phyloP scores from a whole-genome alignment of 2,113 vertebrate genomes.

The Struthidea cinerea region DNA sequence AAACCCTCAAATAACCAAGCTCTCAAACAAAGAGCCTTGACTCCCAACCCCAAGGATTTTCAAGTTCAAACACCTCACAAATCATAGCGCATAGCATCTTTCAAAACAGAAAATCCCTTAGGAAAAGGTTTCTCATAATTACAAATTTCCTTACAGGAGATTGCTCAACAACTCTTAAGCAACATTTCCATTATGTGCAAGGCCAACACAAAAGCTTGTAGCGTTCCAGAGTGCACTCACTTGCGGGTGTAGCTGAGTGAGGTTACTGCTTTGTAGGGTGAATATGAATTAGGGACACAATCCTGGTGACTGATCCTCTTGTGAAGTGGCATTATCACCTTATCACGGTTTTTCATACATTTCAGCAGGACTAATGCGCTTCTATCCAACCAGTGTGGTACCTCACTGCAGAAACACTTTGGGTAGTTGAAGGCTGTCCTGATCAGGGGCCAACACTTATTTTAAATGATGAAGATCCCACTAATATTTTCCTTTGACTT shows the following conservation, averaged over 20 bases:
- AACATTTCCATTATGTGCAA: slow-evolving; percentile 28
- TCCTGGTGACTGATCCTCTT: not conserved
- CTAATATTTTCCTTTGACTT: not conserved
- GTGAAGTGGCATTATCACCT: not conserved
- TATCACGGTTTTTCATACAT: not conserved
- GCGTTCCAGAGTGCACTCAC: not conserved
- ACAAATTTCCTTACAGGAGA: slow-evolving; percentile 37
- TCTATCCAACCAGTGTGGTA: not conserved
- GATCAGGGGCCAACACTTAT: not conserved
- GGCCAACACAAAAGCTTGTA: slow-evolving; percentile 23
- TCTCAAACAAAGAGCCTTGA: not conserved
- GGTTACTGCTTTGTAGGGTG: not conserved
- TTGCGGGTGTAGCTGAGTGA: not conserved
- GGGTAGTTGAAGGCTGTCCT: not conserved
- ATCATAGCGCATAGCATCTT: not conserved
- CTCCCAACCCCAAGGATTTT: not conserved
- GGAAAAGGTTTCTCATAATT: slow-evolving; percentile 60
- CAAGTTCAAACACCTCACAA: slow-evolving; percentile 14
- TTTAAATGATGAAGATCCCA: not conserved
- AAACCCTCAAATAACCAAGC: not conserved
- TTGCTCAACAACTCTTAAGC: slow-evolving; percentile 57
- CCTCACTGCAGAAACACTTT: not conserved
- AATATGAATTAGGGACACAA: not conserved
- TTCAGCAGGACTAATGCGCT: not conserved
- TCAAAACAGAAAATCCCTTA: slow-evolving; percentile 52